Conservation (phyloP, 1,140 invertebrate genomes). For the Panagrolaimus sp. region DNA sequence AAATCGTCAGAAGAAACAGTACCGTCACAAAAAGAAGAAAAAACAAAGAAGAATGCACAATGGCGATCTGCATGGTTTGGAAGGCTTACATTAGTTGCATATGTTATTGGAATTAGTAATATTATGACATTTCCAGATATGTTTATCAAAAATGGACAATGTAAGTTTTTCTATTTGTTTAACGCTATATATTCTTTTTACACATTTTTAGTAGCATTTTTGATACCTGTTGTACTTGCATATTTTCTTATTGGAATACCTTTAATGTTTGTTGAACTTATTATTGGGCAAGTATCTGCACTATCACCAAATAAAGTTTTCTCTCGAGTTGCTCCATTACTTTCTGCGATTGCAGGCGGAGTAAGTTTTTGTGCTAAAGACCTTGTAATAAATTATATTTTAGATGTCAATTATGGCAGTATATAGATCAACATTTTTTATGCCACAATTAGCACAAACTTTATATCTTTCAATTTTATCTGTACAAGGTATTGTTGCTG, state of each 20-base stretch:
- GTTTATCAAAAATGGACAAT: neutral
- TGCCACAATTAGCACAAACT: neutral
- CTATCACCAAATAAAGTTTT: neutral
- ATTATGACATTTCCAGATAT: neutral
- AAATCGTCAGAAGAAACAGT: too few species aligned
- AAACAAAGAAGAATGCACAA: neutral
- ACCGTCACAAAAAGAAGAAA: too few species aligned
- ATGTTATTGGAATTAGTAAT: constrained; percentile 2
- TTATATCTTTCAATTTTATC: neutral
- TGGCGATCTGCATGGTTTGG: neutral
- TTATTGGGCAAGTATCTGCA: neutral
- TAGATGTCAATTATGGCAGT: neutral
- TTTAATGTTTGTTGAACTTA: neutral
- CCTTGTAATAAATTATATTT: too few species aligned
- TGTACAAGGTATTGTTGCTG: neutral
- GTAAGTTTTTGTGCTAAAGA: too few species aligned
- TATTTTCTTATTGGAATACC: neutral
- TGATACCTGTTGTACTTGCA: neutral
- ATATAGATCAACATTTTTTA: neutral
- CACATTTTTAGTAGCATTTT: neutral
- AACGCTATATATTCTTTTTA: neutral
- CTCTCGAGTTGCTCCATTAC: neutral
- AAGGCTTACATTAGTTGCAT: neutral
- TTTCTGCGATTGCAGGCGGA: constrained; percentile 1
- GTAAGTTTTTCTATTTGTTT: neutral